Base-by-base conservation (phyloP, 2,888 invertebrate genomes). In the Apotomis turbidana region DNA sequence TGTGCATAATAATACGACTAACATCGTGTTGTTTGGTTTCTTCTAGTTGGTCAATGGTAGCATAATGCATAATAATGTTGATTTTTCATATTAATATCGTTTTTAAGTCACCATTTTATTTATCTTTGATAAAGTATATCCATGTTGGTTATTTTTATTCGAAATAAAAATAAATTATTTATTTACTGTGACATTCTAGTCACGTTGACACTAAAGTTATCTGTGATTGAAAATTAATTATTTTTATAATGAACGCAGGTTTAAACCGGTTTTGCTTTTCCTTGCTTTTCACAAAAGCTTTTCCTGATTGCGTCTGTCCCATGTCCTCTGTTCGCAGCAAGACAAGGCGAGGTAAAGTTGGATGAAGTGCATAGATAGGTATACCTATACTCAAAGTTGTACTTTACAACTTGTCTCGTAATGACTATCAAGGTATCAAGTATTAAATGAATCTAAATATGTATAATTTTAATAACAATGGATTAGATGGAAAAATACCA, bases 1-100 rank as follows among this genome's bases (percentile, higher is more conserved):
- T 41, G 62, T 44, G 9, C 72, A 51, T 41, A 72, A 12, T 52
- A 72, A 12, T 3, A 72, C 66, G 13, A 66, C 44, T 36, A 52
- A 13, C 68, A 72, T 72, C 46, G 10, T 44, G 15, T 12, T 52
- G 12, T 57, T 58, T 41, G n/a, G 9, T 57, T 57, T 41, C 13
- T 44, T 41, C 13, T 44, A 38, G 27, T 44, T 8, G 41, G n/a
- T 60, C 36, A 54, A n/a, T 46, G 55, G 15, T 38, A 55, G 41
- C 5, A 44, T 1, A 46, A 12, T 13, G 46, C 12, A 41, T 44
- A 15, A 10, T 38, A 51, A 62, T 51, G 6, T 63, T 63, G 8
- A n/a, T 66, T n/a, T 10, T 46, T 46, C 66, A 57, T 57, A 8
- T 12, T 66, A 27, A 27, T 27, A 27, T 27, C 44, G 44, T 36